phyloP scores from a whole-genome alignment of 2,113 vertebrate species.

The Mesitornis unicolor region DNA sequence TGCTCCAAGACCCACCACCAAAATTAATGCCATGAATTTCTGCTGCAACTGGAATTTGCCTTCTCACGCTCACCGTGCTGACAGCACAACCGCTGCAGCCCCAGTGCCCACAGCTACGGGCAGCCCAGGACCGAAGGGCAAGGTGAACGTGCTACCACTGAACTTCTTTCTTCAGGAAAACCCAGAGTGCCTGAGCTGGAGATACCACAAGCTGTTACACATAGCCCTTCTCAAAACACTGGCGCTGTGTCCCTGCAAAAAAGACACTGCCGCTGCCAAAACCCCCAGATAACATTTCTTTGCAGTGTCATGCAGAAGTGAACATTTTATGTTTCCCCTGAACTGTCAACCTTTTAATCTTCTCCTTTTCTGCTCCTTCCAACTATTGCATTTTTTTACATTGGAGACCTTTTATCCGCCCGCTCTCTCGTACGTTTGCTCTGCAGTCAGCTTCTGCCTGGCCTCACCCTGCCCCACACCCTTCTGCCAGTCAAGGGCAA shows the following conservation, averaged over 20 bases:
- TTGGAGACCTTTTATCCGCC: background rate
- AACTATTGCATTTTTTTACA: fast-evolving
- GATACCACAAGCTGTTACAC: fast-evolving
- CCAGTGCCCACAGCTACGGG: background rate
- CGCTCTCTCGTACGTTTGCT: fast-evolving
- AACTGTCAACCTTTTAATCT: background rate
- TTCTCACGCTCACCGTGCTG: background rate
- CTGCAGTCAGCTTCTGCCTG: background rate
- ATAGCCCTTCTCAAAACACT: background rate
- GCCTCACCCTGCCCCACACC: background rate
- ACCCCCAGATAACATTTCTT: background rate
- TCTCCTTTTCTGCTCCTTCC: background rate
- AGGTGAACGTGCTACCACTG: background rate
- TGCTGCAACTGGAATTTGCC: background rate
- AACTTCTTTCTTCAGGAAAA: background rate
- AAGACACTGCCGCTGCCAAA: background rate
- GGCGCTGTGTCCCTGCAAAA: background rate
- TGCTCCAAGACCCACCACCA: fast-evolving
- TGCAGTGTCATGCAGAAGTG: background rate
- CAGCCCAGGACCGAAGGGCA: background rate
- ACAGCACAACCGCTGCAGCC: background rate
- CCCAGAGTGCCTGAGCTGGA: background rate
- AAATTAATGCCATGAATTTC: fast-evolving
- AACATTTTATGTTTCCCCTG: background rate
- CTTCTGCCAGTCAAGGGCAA: background rate